phyloP scores from a whole-genome alignment of 2,113 vertebrate genomes.

The Manacus vitellinus region DNA sequence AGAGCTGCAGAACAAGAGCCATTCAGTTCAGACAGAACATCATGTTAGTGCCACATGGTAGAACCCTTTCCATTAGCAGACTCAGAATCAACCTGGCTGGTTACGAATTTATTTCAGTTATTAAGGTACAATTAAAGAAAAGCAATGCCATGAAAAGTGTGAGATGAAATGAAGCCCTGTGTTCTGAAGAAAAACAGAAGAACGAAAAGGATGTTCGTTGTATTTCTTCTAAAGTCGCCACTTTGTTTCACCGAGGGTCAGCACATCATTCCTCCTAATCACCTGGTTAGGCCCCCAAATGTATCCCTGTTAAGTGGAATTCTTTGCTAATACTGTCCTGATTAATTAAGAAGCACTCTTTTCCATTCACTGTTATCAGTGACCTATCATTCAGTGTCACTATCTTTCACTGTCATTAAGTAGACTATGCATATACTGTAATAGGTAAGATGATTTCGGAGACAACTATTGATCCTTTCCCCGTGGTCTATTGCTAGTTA shows the following conservation, averaged over 20 bases:
- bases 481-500: slow-evolving; percentile 62
- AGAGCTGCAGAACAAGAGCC: not conserved
- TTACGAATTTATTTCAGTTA: not conserved
- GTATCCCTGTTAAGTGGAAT: slow-evolving; percentile 46
- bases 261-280: slow-evolving; percentile 23
- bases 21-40: not conserved
- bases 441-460: slow-evolving; percentile 52
- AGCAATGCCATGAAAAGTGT: not conserved
- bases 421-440: slow-evolving; percentile 38
- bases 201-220: not conserved
- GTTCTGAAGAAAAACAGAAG: not conserved
- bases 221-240: not conserved
- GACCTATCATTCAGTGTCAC: slow-evolving; percentile 60
- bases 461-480: slow-evolving; percentile 62
- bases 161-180: not conserved
- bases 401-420: slow-evolving; percentile 56
- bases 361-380: slow-evolving; percentile 33
- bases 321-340: slow-evolving; percentile 51
- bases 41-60: not conserved
- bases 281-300: slow-evolving; percentile 10
- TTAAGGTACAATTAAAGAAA: not conserved
- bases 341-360: slow-evolving; percentile 64
- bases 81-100: not conserved
- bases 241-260: slow-evolving; percentile 26
- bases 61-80: not conserved